Conservation (phyloP, 2,888 invertebrate genomes). For the Noctua janthe region DNA sequence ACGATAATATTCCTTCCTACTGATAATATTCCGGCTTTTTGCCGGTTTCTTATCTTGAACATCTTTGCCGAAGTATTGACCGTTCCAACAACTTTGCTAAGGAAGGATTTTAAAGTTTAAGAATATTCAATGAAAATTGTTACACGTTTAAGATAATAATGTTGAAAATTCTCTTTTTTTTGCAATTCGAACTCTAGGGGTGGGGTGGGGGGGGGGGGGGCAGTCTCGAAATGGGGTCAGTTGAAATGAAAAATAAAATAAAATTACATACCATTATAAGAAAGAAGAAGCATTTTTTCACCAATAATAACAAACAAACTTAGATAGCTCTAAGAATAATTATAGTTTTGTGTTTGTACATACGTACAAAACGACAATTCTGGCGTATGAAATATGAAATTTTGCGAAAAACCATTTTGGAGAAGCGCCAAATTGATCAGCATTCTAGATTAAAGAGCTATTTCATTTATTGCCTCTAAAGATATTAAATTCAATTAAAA, state of each 20-base stretch:
- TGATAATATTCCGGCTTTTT: conserved; percentile 21
- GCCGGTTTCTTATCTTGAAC: conserved; percentile 23
- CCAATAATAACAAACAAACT: neutral
- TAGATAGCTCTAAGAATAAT: neutral
- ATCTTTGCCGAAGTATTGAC: conserved; percentile 45
- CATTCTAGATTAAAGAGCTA: conserved; percentile 38
- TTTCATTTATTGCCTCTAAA: conserved; percentile 20
- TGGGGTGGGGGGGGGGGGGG: neutral
- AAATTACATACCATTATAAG: no score
- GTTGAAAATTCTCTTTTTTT: neutral
- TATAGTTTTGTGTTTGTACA: neutral
- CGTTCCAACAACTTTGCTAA: conserved; percentile 44
- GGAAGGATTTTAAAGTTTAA: conserved; percentile 37
- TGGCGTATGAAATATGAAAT: conserved; percentile 14
- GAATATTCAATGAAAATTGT: conserved; percentile 53
- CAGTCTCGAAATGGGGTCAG: no score
- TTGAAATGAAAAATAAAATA: no score
- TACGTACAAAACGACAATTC: conserved; percentile 4
- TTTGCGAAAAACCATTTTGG: conserved; percentile 23
- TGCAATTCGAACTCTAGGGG: neutral
- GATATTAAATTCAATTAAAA: conserved; percentile 2
- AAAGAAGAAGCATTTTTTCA: neutral
- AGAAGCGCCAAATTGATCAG: conserved; percentile 27
- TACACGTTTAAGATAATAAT: conserved; percentile 21
- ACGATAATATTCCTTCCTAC: conserved; percentile 22